Percentiles rank a stretch among this genome's conserved stretches.
phyloP scores from a whole-genome alignment of 1,140 invertebrate genomes.

The Octopus bimaculoides region DNA sequence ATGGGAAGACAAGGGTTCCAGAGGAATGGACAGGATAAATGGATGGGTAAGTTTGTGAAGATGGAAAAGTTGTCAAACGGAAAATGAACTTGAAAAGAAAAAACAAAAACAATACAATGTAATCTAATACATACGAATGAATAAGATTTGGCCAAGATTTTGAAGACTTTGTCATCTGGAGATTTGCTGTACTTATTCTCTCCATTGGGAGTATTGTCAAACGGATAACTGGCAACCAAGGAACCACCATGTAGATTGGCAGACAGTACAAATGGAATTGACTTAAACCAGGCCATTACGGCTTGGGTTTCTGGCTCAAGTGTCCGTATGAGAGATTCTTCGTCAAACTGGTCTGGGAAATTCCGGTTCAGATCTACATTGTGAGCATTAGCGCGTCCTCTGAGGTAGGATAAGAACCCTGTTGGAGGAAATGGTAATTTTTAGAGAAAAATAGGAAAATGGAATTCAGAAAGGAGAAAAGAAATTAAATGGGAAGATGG shows the following conservation, averaged over 20 bases:
- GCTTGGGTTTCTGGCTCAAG: conserved; percentile 87
- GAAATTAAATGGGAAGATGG: no score
- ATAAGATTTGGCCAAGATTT: conserved; percentile 78
- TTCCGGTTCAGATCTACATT: conserved; percentile 91
- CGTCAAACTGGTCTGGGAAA: conserved; percentile 84
- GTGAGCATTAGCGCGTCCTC: conserved; percentile 80
- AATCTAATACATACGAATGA: conserved; percentile 63
- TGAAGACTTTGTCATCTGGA: conserved; percentile 84
- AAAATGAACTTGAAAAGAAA: no score
- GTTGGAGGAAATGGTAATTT: no score
- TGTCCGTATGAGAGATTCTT: conserved; percentile 65
- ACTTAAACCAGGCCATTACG: conserved; percentile 86
- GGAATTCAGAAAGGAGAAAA: no score
- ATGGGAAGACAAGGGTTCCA: no score
- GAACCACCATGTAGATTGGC: conserved; percentile 95
- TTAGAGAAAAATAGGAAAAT: no score
- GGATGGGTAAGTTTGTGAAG: no score
- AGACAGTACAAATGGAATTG: conserved; percentile 88
- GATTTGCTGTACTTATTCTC: conserved; percentile 64
- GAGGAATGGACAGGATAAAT: no score
- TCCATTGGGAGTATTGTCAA: conserved; percentile 61
- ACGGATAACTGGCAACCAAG: conserved; percentile 87
- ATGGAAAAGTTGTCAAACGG: no score
- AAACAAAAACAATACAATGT: no score
- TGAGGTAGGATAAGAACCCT: background rate